Conservation (phyloP, 2,888 invertebrate species). For the Augochlorella aurata region DNA sequence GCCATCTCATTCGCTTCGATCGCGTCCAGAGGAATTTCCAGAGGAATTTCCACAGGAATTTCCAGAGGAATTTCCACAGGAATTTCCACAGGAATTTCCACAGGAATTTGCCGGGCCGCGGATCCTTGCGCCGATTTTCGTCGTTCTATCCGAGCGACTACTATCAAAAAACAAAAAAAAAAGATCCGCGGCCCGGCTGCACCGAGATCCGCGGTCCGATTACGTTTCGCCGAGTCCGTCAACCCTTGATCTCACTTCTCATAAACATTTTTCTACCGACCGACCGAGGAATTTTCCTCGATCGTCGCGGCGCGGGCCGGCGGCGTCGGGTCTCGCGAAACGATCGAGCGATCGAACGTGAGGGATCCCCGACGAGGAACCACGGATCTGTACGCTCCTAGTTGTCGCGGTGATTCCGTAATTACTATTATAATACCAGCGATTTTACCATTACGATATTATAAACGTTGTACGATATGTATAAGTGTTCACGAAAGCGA, state of each 20-base stretch:
- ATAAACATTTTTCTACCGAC: background rate
- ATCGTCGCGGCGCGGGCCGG: conserved; percentile 28
- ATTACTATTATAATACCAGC: conserved; percentile 60
- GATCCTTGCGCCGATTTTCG: background rate
- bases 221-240: background rate
- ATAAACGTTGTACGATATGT: conserved; percentile 60
- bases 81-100: too few species aligned
- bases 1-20: too few species aligned
- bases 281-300: conserved; percentile 4
- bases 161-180: background rate
- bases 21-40: too few species aligned
- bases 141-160: background rate
- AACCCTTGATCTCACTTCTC: background rate
- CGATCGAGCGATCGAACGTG: conserved; percentile 31
- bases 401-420: conserved; percentile 58
- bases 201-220: background rate
- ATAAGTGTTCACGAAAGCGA: conserved; percentile 62
- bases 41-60: too few species aligned
- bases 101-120: background rate
- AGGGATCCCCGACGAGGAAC: conserved; percentile 29
- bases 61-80: too few species aligned
- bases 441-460: conserved; percentile 68
- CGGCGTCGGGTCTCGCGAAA: background rate
- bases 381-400: conserved; percentile 43
- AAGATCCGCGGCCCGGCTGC: too few species aligned